These are phyloP conservation scores for Lates japonicus DNA, from an alignment of 2,797 vertebrate species.

Conservation along the genomic window DNA sequence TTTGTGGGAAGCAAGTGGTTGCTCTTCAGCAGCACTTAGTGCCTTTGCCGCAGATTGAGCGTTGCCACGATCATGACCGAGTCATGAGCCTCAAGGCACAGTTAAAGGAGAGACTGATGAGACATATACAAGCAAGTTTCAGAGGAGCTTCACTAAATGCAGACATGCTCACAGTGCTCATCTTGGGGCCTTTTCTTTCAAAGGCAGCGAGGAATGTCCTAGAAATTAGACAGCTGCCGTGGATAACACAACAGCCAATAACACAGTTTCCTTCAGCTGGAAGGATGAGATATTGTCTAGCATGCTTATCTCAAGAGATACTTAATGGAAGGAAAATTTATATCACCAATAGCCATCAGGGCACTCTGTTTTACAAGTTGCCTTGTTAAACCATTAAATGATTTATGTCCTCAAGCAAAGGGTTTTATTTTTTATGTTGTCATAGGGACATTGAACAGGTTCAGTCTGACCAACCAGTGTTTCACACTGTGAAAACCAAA, in stretches of 20 bases:
- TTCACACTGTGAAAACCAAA: conserved; percentile 8
- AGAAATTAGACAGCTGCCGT: conserved; percentile 30
- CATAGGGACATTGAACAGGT: conserved; percentile 18
- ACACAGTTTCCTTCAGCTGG: conserved; percentile 8
- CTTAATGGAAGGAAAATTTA: conserved; percentile 55
- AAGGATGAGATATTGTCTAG: conserved; percentile 32
- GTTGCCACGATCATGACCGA: conserved; percentile 52
- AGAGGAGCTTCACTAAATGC: conserved; percentile 42
- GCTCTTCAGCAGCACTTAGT: conserved; percentile 74
- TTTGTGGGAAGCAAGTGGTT: conserved; percentile 63
- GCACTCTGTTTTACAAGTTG: conserved; percentile 55
- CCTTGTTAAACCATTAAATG: conserved; percentile 50
- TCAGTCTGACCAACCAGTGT: conserved; percentile 1
- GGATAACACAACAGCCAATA: conserved; percentile 19
- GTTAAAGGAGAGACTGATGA: conserved; percentile 24
- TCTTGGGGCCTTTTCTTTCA: conserved; percentile 10
- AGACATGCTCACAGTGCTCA: neutral
- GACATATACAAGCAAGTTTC: conserved; percentile 13
- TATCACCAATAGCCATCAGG: conserved; percentile 45
- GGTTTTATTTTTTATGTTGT: conserved; percentile 10
- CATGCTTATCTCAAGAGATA: conserved; percentile 43
- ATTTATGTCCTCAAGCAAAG: conserved; percentile 48
- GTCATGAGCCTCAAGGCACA: conserved; percentile 47
- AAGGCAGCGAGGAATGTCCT: conserved; percentile 29
- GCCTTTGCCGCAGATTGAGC: conserved; percentile 43